Conservation (phyloP, 2,797 vertebrate species). For the Tauraco hartlaubi region DNA sequence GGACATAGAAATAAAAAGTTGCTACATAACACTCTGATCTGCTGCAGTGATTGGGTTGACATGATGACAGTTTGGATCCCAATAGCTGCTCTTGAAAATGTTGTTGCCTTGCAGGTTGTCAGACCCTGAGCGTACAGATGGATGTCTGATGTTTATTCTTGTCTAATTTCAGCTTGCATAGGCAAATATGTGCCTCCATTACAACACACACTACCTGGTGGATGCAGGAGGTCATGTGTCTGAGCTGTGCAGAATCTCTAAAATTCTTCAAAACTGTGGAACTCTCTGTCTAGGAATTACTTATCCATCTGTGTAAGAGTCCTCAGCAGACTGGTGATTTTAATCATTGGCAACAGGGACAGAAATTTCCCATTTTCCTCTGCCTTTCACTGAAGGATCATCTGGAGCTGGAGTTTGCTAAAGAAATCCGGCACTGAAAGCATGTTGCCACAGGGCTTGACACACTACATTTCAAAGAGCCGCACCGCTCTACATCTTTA, state of each 20-base stretch:
- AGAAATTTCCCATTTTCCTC: background rate
- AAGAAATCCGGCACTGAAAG: conserved; percentile 32
- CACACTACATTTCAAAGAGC: conserved; percentile 33
- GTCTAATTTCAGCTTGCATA: background rate
- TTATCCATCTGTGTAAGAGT: background rate
- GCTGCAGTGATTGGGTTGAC: background rate
- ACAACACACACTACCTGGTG: background rate
- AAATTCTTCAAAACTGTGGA: background rate
- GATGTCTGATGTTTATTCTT: background rate
- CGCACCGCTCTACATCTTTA: conserved; percentile 27
- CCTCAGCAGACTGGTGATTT: background rate
- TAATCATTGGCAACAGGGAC: background rate
- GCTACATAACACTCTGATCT: background rate
- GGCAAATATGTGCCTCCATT: background rate
- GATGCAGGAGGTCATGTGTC: background rate
- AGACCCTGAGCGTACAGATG: background rate
- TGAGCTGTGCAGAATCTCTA: background rate
- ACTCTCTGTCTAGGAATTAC: background rate
- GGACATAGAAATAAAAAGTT: background rate
- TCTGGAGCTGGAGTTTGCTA: background rate
- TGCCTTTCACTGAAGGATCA: background rate
- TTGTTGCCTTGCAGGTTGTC: background rate
- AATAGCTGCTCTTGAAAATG: background rate
- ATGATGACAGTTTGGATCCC: background rate
- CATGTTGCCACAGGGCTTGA: background rate